Base-by-base conservation (phyloP, 2,797 vertebrate genomes). In the Hippoglossus hippoglossus region DNA sequence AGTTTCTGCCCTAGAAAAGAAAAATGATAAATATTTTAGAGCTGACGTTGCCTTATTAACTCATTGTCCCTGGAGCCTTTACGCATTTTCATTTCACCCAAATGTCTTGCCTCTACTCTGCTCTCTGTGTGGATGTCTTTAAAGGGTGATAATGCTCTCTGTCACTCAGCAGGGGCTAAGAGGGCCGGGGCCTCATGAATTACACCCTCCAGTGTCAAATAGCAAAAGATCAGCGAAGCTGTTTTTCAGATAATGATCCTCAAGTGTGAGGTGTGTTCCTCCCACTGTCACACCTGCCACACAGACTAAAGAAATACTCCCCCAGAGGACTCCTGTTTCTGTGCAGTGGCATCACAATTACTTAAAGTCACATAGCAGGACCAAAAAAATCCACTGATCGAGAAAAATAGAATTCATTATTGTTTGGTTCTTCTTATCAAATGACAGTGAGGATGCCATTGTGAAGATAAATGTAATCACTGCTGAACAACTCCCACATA, bases 121-220 rank as follows among this genome's bases (percentile, higher is more conserved):
- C 18, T 15, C 34, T 44, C 18, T 24, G 46, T 26, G 24, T n/a
- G 7, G 18, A 39, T 13, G 31, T 15, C 9, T 56, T 63, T 16
- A 11, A 1, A 6, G 16, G 15, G 31, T 24, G 16, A 4, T 52
- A 41, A 13, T 49, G 13, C 34, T 73, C 10, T 6, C 16, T 60
- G 49, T 81, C 73, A 77, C 12, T 67, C 57, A 59, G 18, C 63
- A 56, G 24, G n/a, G 34, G 12, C 21, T 15, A 3, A 21, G 46
- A 21, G 22, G 41, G n/a, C n/a, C 8, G 6, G 16, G 31, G 63
- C 41, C 60, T 39, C 15, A 19, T 11, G 9, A 71, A 57, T 31
- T 70, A 61, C 58, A 39, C 6, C 55, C 53, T 25, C 2, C 7
- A 49, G 50, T 18, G 44, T 50, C 10, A 2, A 44, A 25, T 6